Evolutionary conservation across 1,140 invertebrate species (phyloP).

Genomic region (Microplitis demolitor): DNA sequence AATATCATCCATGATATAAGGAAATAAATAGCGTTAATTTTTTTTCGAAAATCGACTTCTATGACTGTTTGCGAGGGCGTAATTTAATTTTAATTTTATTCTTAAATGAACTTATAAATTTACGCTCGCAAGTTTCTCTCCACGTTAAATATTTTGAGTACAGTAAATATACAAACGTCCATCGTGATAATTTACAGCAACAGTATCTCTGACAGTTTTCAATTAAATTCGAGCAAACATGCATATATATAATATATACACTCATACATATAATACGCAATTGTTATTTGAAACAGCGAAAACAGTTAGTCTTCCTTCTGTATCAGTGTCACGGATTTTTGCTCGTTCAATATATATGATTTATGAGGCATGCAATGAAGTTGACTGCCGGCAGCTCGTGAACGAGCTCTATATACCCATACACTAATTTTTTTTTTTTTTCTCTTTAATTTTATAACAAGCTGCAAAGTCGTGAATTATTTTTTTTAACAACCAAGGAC

Average conservation of each 20-base stretch:
- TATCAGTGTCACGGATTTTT: slow-evolving; percentile 8
- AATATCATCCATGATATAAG: too few relatives aligned
- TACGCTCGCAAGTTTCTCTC: too few relatives aligned
- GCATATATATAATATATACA: slow-evolving; percentile 1
- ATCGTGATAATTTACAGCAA: too few relatives aligned
- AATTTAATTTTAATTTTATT: too few relatives aligned
- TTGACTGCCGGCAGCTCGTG: background rate
- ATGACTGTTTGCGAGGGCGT: too few relatives aligned
- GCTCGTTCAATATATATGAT: slow-evolving; percentile 16
- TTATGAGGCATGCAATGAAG: slow-evolving; percentile 8
- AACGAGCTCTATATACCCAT: background rate
- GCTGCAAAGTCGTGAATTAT: background rate
- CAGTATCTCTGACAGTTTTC: background rate
- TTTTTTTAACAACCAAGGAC: background rate
- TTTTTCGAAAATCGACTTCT: too few relatives aligned
- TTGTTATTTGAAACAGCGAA: background rate
- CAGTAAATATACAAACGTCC: too few relatives aligned
- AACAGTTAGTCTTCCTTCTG: background rate
- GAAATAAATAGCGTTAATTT: too few relatives aligned
- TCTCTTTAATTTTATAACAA: slow-evolving; percentile 15
- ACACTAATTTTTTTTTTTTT: background rate
- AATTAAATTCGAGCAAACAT: background rate
- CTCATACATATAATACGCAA: background rate
- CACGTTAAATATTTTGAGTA: too few relatives aligned
- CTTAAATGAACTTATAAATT: too few relatives aligned